These are phyloP conservation scores for Gyps fulvus DNA, from an alignment of 2,113 vertebrate genomes.

Conservation along the genomic window DNA sequence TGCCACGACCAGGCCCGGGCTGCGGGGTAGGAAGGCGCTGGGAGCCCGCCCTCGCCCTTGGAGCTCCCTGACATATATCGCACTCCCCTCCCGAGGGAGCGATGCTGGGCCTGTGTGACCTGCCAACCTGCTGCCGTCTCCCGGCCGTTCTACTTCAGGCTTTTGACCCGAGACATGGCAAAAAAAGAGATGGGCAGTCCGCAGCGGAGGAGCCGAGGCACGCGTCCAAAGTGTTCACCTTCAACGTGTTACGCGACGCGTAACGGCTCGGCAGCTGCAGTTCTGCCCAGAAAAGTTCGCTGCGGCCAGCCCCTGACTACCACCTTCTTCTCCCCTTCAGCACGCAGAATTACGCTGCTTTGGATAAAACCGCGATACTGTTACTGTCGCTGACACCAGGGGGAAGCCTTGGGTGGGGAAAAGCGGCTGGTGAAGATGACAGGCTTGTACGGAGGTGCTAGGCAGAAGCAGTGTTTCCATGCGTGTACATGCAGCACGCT, in stretches of 20 bases:
- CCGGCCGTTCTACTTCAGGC: rapidly evolving
- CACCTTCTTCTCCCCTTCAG: background rate
- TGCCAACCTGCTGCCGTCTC: rapidly evolving
- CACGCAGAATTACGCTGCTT: rapidly evolving
- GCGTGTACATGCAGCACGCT: rapidly evolving
- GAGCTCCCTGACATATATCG: no score
- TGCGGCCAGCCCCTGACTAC: rapidly evolving
- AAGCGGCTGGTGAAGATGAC: rapidly evolving
- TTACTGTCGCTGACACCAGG: background rate
- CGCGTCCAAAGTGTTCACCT: rapidly evolving
- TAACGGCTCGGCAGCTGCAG: rapidly evolving
- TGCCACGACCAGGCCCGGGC: no score
- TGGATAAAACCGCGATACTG: rapidly evolving
- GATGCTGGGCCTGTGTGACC: rapidly evolving
- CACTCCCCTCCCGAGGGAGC: rapidly evolving
- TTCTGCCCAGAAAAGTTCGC: rapidly evolving
- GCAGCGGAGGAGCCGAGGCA: rapidly evolving
- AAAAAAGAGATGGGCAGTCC: no score
- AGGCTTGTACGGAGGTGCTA: background rate
- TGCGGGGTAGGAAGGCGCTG: rapidly evolving
- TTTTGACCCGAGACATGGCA: background rate
- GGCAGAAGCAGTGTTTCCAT: background rate
- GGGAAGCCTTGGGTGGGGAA: background rate
- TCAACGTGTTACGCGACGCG: no score
- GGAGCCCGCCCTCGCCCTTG: background rate